A percentile compares a stretch with the other conserved stretches of the same genome.
Conservation (phyloP, 2,113 vertebrate species). For the Amphiprion ocellaris region DNA sequence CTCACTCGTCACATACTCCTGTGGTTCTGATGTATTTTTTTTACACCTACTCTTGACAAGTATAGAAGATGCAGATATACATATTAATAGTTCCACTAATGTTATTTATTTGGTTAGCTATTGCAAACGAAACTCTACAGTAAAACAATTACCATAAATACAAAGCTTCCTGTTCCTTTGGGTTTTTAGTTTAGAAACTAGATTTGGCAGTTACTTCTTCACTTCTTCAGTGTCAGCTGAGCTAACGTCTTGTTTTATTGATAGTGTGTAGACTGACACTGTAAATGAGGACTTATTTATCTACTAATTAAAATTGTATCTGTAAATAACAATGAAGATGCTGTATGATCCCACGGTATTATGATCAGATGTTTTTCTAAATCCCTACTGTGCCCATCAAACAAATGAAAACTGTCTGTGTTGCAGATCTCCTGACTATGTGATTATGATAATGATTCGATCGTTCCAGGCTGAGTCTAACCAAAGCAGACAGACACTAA, state of each 20-base stretch:
- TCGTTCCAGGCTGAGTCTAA: slow-evolving; percentile 10
- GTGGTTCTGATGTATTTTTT: background rate
- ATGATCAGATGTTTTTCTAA: background rate
- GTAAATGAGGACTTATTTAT: background rate
- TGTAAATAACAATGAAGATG: background rate
- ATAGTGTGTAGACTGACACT: background rate
- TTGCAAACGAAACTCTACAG: too few species aligned
- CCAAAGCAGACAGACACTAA: slow-evolving; percentile 23
- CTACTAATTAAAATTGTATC: background rate
- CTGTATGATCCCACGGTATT: background rate
- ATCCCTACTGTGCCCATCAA: slow-evolving; percentile 11
- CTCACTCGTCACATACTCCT: background rate
- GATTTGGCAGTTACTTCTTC: too few species aligned
- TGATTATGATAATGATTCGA: slow-evolving; percentile 47
- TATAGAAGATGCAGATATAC: background rate
- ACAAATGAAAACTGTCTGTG: slow-evolving; percentile 10
- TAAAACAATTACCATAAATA: background rate
- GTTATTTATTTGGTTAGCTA: too few species aligned
- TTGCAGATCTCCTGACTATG: slow-evolving; percentile 16
- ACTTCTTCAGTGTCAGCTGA: background rate
- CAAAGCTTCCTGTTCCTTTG: too few species aligned
- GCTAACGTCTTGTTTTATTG: too few species aligned
- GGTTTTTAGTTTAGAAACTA: too few species aligned
- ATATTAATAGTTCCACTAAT: background rate
- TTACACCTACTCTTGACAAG: background rate